Evolutionary conservation across 2,797 vertebrate species (phyloP).

Genomic region (Sebastes iracundus): DNA sequence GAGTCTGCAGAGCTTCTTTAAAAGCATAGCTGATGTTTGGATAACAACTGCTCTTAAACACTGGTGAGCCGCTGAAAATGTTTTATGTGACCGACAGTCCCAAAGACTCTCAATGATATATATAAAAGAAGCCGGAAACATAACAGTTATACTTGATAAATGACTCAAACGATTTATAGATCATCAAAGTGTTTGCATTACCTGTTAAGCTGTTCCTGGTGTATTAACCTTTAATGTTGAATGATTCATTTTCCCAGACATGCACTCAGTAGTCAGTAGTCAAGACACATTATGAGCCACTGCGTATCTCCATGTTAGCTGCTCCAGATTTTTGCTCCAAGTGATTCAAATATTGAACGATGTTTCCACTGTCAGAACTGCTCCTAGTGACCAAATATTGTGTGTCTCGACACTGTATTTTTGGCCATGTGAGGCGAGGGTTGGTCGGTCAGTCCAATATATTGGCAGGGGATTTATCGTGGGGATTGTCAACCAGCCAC

Average conservation of each 20-base stretch:
- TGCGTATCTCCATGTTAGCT: neutral
- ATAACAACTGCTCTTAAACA: neutral
- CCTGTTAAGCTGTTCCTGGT: neutral
- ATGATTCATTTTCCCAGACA: neutral
- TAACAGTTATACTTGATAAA: neutral
- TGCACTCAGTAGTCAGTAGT: neutral
- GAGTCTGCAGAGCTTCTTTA: neutral
- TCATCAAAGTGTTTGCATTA: neutral
- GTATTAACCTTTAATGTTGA: neutral
- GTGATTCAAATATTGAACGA: neutral
- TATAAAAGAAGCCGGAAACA: neutral
- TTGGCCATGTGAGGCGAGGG: neutral
- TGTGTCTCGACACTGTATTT: neutral
- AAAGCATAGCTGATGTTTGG: neutral
- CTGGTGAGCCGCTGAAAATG: neutral
- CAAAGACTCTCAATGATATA: neutral
- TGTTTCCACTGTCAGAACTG: neutral
- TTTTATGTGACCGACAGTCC: neutral
- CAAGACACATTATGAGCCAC: neutral
- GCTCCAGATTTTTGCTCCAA: neutral
- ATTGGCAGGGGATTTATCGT: neutral
- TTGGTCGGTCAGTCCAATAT: neutral
- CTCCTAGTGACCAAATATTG: neutral
- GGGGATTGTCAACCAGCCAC: neutral
- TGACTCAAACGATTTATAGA: neutral